Evolutionary conservation across 2,797 vertebrate species (phyloP), one percentile per base, ranked within the genome.

Genomic region (Chanos chanos): DNA sequence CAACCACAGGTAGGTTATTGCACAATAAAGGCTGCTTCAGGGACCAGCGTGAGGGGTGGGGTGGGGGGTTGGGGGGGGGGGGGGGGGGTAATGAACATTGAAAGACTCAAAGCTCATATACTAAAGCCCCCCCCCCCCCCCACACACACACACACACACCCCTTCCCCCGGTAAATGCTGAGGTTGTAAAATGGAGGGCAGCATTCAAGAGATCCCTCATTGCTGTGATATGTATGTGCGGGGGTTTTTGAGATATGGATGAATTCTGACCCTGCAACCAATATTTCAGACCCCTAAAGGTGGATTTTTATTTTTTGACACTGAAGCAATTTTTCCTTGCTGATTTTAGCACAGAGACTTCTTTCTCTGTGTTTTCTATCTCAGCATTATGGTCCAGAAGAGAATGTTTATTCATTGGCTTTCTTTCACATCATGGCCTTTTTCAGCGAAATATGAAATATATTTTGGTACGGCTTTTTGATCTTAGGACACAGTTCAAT

Each of bases 1-100:
- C 75, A 68, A 71, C 67, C 78, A 78, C 78, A 73, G 78, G 77
- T 75, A 72, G 79, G 82, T 86, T 83, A 86, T 84, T 83, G 78
- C 68, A 60, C 73, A 48, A 62, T 63, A 68, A 82, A 77, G 78
- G 76, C 79, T 66, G 74, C 73, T 66, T 77, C 78, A 76, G 76
- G 81, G 77, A 77, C 61, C 62, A 33, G 50, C 66, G 58, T 24
- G 15, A 52, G 34, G 41, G 61, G 64, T 72, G n/a, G n/a, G n/a
- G n/a, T n/a, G n/a, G n/a, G n/a, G n/a, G n/a, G n/a, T n/a, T n/a
- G n/a, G n/a, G n/a, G n/a, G n/a, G n/a, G n/a, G n/a, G n/a, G n/a
- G n/a, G n/a, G 15, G 52, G 34, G 41, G 61, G 64, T 72, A 86
- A 86, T 85, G 84, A 85, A 81, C 78, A 79, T 5, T 36, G 62